Evolutionary conservation across 2,888 invertebrate genomes (phyloP).

Genomic region (Drosophila buzzatii): DNA sequence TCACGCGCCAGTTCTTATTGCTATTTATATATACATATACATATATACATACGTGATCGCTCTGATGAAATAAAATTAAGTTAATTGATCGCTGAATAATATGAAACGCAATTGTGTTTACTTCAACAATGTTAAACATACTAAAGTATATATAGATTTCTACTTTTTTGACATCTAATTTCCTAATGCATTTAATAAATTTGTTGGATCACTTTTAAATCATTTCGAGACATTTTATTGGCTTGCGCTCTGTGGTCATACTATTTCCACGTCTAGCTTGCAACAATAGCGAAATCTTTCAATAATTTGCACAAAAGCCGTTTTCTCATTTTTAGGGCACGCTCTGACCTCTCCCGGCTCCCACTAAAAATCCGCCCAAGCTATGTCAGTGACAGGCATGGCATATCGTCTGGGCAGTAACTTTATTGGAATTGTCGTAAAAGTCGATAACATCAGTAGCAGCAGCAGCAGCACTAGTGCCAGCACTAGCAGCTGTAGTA

Average conservation of each 20-base stretch:
- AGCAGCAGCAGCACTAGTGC: conserved; percentile 18
- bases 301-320: conserved; percentile 63
- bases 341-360: not conserved
- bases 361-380: not conserved
- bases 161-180: not conserved
- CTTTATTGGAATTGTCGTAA: conserved; percentile 82
- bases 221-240: not conserved
- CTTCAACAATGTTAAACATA: too few relatives aligned
- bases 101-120: not conserved
- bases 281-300: conserved; percentile 52
- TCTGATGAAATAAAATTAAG: not conserved
- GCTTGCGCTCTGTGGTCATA: conserved; percentile 10
- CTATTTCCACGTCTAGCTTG: conserved; percentile 23
- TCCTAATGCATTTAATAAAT: not conserved
- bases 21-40: too few relatives aligned
- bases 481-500: conserved; percentile 13
- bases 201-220: not conserved
- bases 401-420: conserved; percentile 63
- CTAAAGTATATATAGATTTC: not conserved
- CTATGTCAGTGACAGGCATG: conserved; percentile 42
- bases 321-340: conserved; percentile 57
- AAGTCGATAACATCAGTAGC: conserved; percentile 74
- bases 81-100: not conserved
- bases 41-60: too few relatives aligned
- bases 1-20: too few relatives aligned